Conservation (phyloP, 2,113 vertebrate genomes). For the Tachysurus fulvidraco region DNA sequence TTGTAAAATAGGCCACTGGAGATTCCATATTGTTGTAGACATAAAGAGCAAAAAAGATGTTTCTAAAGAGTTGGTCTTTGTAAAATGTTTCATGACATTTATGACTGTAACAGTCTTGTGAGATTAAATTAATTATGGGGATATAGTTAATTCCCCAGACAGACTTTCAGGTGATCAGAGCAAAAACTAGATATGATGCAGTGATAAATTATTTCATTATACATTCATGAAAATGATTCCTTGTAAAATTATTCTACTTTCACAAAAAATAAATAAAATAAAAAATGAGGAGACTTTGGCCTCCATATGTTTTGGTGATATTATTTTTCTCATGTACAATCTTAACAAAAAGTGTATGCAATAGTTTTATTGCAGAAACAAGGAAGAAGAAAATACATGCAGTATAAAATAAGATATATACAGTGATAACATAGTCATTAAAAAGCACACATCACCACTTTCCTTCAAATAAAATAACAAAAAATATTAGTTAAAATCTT, state of each 20-base stretch:
- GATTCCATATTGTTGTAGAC: background rate
- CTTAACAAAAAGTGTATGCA: background rate
- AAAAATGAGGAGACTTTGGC: background rate
- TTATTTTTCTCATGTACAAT: background rate
- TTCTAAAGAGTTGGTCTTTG: background rate
- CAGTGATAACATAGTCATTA: too few relatives aligned
- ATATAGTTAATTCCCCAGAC: background rate
- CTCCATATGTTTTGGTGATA: background rate
- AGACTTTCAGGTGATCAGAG: background rate
- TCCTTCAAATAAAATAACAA: background rate
- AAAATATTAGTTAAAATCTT: background rate
- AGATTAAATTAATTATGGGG: background rate
- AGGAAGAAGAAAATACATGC: background rate
- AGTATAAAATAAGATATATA: background rate
- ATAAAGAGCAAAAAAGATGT: background rate
- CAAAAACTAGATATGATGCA: background rate
- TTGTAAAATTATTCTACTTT: background rate
- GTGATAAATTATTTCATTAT: background rate
- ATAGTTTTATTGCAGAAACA: background rate
- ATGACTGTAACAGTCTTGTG: background rate
- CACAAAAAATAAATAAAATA: background rate
- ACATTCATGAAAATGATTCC: background rate
- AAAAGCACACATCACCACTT: background rate
- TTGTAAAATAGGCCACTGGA: background rate
- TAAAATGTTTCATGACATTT: background rate